A percentile compares a stretch with the other conserved stretches of the same genome.
phyloP scores from a whole-genome alignment of 1,140 invertebrate genomes.

The Drosophila eugracilis region DNA sequence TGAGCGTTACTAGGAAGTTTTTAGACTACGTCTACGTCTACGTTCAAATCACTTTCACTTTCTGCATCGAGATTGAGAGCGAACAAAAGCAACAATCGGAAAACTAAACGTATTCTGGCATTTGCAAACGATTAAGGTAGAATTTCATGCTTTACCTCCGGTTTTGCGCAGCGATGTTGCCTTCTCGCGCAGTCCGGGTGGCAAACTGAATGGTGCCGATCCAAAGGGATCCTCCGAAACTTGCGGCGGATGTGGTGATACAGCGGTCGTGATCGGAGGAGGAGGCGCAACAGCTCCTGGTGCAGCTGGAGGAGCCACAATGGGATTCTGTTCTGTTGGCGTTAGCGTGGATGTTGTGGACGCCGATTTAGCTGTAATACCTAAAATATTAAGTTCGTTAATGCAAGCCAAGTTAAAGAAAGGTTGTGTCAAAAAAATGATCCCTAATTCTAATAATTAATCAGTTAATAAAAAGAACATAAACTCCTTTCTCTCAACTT shows the following conservation, averaged over 20 bases:
- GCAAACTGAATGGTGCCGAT: conserved; percentile 92
- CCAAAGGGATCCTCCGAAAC: conserved; percentile 92
- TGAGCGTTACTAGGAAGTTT: conserved; percentile 73
- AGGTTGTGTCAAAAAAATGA: background rate
- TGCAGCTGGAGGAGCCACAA: conserved; percentile 6
- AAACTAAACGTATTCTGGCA: conserved; percentile 81
- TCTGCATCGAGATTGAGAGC: conserved; percentile 81
- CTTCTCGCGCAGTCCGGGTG: conserved; percentile 87
- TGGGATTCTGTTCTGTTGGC: conserved; percentile 72
- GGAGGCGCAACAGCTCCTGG: conserved; percentile 70
- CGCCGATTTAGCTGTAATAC: conserved; percentile 81
- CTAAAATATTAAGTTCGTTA: no score
- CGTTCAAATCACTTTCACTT: conserved; percentile 80
- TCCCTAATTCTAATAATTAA: no score
- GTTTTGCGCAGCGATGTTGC: conserved; percentile 86
- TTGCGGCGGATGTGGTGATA: conserved; percentile 56
- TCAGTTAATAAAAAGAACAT: no score
- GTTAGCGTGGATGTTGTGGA: conserved; percentile 82
- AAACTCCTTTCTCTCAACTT: conserved; percentile 76
- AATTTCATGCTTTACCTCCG: conserved; percentile 88
- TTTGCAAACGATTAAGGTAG: conserved; percentile 63
- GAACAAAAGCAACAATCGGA: conserved; percentile 82
- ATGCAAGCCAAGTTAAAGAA: background rate
- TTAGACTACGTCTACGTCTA: conserved; percentile 81
- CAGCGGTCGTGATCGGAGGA: conserved; percentile 11